Base-by-base conservation (phyloP, 2,888 invertebrate species). In the Pteria penguin region DNA sequence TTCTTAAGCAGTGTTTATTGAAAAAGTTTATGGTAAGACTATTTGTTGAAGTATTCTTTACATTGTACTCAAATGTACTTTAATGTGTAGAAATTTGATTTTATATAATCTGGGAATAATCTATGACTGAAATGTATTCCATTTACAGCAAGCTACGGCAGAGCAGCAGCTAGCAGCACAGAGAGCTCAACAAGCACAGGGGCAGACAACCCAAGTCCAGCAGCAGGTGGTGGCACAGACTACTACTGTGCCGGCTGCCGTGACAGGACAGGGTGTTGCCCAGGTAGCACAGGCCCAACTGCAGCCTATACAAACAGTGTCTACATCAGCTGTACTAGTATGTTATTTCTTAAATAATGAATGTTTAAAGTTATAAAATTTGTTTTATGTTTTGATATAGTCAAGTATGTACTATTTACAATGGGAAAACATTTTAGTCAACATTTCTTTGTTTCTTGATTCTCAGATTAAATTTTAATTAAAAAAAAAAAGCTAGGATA, bases 231-330 rank as follows among this genome's bases (percentile, higher is more conserved):
- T 74, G 14, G 75, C 72, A 22, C 80, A 79, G 57, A 65, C 79
- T 14, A 79, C 82, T 8, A 79, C 82, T 5, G 78, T 71, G 18
- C 54, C 85, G 2, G 78, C 83, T 2, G 83, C 81, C 5, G 79
- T 81, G 8, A 73, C 82, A 22, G 78, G 77, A 36, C 80, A 70
- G 45, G 80, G 33, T 62, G 63, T 31, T 45, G 66, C 33, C 32
- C 75, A 54, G 45, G 65, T 31, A 31, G 65, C 55, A 24, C 54
- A 61, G 11, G 57, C 81, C 1, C 82, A 81, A 68, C 75, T 87
- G 5, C 84, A 86, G 62, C 83, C 86, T 3, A 76, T 86, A n/a
- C 83, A 82, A 22, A 84, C 86, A 5, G 82, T 82, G n/a, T 78
- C 26, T 66, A 74, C 84, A 22, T 80, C 85, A 63, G 81, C 85